Base-by-base conservation (phyloP, 2,113 vertebrate genomes). In the Serinus canaria region DNA sequence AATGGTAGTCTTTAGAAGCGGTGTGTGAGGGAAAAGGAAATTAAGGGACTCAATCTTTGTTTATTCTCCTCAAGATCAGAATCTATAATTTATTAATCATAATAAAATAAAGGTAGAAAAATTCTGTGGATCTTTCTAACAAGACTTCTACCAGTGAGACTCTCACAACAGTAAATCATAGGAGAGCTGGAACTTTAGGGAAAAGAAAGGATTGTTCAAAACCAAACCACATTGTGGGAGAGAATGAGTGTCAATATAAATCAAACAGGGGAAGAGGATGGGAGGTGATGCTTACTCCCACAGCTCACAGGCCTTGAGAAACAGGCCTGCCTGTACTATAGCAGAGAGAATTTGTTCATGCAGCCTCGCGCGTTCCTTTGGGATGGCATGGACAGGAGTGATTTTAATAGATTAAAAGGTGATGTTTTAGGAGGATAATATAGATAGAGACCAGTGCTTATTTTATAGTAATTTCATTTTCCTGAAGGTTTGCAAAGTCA, bases 381-480 rank as follows among this genome's bases (percentile, higher is more conserved):
- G 72, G 59, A 15, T 69, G 76, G 28, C 43, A 28, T 10, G 43
- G 74, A 13, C 44, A 74, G 68, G 62, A 90, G n/a, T 49, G 49
- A 50, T 73, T 89, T 86, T 58, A 73, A 31, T 23, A 77, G 46
- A 70, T 89, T 19, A 47, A 55, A 83, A 69, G 59, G 60, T 84
- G 73, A 67, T 60, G 72, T 39, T 75, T 75, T 67, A 89, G 64
- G 60, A 89, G 15, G 3, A 46, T 80, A 64, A 80, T 75, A 31
- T 9, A 72, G 66, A 64, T 60, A 53, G 81, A 90, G 31, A 89
- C 28, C 43, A 47, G 43, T 67, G 81, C 83, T 91, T 92, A 56
- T 72, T 89, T 94, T 41, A 62, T 43, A 70, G 75, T 63, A 39
- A 82, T 87, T 92, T 83, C 12, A n/a, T 91, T 89, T 84, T 89